A percentile compares a stretch with the other conserved stretches of the same genome.
Conservation (phyloP, 2,797 vertebrate species). For the Bucorvus abyssinicus region DNA sequence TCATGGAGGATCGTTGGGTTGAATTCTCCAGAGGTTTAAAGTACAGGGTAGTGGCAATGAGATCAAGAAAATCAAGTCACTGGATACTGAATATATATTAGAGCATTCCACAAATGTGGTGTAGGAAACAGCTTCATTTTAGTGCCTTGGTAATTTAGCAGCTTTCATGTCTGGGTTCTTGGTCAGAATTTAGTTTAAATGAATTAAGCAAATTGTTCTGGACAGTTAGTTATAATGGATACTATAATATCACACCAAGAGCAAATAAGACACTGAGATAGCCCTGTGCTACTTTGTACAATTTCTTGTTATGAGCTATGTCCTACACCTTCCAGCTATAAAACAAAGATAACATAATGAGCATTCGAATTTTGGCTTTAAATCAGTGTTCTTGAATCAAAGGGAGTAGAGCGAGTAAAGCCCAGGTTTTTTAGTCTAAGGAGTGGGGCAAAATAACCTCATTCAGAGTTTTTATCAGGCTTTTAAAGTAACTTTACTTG, state of each 20-base stretch:
- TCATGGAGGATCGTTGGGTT: slow-evolving; percentile 40
- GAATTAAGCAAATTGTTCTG: slow-evolving; percentile 47
- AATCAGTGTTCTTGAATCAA: neutral
- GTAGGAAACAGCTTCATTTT: slow-evolving; percentile 49
- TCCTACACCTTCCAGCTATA: neutral
- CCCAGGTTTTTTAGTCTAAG: neutral
- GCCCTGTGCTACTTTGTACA: neutral
- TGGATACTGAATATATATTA: slow-evolving; percentile 57
- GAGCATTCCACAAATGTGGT: slow-evolving; percentile 27
- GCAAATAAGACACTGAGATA: neutral
- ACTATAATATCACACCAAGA: neutral
- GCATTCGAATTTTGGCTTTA: neutral
- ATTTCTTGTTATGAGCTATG: neutral
- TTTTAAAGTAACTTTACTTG: neutral
- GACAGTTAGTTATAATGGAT: slow-evolving; percentile 4
- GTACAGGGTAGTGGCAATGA: slow-evolving; percentile 36
- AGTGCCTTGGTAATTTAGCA: slow-evolving; percentile 35
- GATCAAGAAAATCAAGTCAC: slow-evolving; percentile 52
- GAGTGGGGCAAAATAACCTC: neutral
- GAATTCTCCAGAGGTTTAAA: slow-evolving; percentile 58
- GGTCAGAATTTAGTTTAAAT: slow-evolving; percentile 27
- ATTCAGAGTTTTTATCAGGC: neutral
- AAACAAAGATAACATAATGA: neutral
- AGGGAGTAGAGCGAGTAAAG: neutral
- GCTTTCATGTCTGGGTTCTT: slow-evolving; percentile 16